Evolutionary conservation across 2,797 vertebrate species (phyloP).

Genomic region (Poecilia picta): DNA sequence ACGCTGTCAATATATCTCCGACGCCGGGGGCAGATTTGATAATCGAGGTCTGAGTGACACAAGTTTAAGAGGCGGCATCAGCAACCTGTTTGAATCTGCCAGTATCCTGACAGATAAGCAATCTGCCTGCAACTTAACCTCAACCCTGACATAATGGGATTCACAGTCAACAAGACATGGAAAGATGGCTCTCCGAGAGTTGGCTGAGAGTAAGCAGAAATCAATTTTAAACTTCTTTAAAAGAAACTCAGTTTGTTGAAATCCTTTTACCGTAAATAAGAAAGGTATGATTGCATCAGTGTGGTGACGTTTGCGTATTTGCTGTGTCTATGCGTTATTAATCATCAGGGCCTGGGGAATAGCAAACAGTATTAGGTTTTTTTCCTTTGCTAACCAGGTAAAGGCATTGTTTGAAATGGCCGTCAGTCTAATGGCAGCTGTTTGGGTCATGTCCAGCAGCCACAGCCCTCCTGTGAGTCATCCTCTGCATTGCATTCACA

Average conservation of each 20-base stretch:
- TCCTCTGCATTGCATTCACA: slow-evolving; percentile 33
- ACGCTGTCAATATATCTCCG: slow-evolving; percentile 72
- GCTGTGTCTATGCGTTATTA: slow-evolving; percentile 27
- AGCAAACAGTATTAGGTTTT: slow-evolving; percentile 13
- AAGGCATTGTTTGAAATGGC: slow-evolving; percentile 65
- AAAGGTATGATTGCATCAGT: not conserved
- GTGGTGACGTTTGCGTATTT: slow-evolving; percentile 10
- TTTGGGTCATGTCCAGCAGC: slow-evolving; percentile 59
- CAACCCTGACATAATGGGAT: slow-evolving; percentile 69
- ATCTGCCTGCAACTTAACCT: slow-evolving; percentile 72
- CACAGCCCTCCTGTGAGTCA: slow-evolving; percentile 45
- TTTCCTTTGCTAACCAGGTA: slow-evolving; percentile 41
- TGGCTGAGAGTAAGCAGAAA: slow-evolving; percentile 52
- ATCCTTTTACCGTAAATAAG: slow-evolving; percentile 15
- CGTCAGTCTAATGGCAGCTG: slow-evolving; percentile 73
- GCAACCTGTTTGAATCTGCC: slow-evolving; percentile 77
- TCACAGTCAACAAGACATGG: slow-evolving; percentile 66
- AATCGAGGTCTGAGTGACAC: slow-evolving; percentile 67
- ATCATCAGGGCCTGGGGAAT: slow-evolving; percentile 31
- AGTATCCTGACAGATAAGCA: slow-evolving; percentile 77
- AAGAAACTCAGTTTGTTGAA: slow-evolving; percentile 22
- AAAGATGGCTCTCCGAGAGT: slow-evolving; percentile 61
- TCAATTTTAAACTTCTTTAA: slow-evolving; percentile 43
- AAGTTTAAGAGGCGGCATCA: slow-evolving; percentile 76
- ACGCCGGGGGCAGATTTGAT: slow-evolving; percentile 74